Evolutionary conservation across 2,113 vertebrate species (phyloP), one percentile per base, ranked within the genome.

Genomic region (Balaenoptera acutorostrata): DNA sequence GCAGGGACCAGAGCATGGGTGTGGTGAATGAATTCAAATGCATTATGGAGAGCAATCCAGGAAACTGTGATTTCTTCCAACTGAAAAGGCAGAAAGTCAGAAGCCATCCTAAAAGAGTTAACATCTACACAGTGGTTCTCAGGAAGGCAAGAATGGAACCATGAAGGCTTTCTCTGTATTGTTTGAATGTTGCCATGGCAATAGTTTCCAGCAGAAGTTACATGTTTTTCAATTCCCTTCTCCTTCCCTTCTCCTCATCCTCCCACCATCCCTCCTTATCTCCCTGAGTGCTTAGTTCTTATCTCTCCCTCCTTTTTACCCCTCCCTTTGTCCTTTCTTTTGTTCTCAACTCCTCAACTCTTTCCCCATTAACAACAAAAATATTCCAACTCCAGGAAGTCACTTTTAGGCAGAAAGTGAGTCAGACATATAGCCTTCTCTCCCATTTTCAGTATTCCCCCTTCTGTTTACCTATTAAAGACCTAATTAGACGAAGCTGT

Each of bases 141-240:
- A 96, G 98, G 97, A 98, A 98, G 98, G 97, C 97, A 0, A 88
- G 97, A 96, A 93, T 97, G 97, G 95, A 98, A 97, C 97, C 90
- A 93, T 98, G 97, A 96, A 98, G 94, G 96, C 98, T 98, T 99
- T 98, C 96, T 98, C 96, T 98, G 98, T 98, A 98, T 98, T 98
- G 98, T 99, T 99, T 99, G 98, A 98, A 94, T 5, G 98, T 99
- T 99, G 97, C 98, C 98, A 99, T 99, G 98, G 99, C 71, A 97
- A 98, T 98, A 87, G 93, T 97, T 98, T 95, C 93, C 94, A 96
- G 98, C 97, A 98, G 97, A 98, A 98, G 98, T 98, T 99, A 93
- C 95, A 61, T 98, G 98, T 95, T 98, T 98, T 98, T 95, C 96
- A 74, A 49, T 98, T 97, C 96, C 97, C 83, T 41, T 41, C 41